Base-by-base conservation (phyloP, 2,888 invertebrate species). In the Diadegma fenestrale region DNA sequence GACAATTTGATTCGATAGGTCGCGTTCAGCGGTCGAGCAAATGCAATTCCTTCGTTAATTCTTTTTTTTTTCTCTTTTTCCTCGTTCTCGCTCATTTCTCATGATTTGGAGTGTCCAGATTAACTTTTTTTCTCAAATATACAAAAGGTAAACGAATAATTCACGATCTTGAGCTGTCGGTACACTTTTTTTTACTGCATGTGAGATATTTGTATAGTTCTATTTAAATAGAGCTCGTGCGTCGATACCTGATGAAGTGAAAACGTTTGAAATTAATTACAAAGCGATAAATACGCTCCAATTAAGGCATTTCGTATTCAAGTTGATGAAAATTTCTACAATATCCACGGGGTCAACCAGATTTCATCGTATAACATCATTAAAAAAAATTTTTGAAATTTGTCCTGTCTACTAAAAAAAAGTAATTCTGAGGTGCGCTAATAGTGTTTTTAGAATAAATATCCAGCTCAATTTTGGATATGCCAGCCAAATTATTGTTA, bases 1-100 rank as follows among this genome's bases (percentile, higher is more conserved):
- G 30, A 41, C 26, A 33, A 76, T 64, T 51, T 33, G 51, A 77
- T 68, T 48, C 37, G 64, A 37, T 37, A 64, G 82, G 64, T n/a
- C 30, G 30, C 63, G 63, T 72, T 80, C 66, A 72, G 71, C 84
- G 76, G 12, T 80, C 30, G 30, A 2, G 72, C 58, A 76, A 76
- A 76, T 84, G 76, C 41, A 77, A 80, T 84, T 69, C 73, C 68
- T 51, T 51, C 77, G 19, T 43, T 43, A 64, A n/a, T 69, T 22
- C 12, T 66, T 12, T 30, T 45, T 22, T 19, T 22, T 72, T 33
- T 37, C 41, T 41, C 33, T 30, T 48, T 51, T 33, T 10, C 10
- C 64, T 1, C 19, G 8, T 37, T 37, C 37, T 2, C n/a, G 6
- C 22, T 4, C 30, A 30, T 64, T 10, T 41, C 66, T 43, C 19